Base-by-base conservation (phyloP, 2,797 vertebrate genomes). In the Rhinatrema bivittatum region DNA sequence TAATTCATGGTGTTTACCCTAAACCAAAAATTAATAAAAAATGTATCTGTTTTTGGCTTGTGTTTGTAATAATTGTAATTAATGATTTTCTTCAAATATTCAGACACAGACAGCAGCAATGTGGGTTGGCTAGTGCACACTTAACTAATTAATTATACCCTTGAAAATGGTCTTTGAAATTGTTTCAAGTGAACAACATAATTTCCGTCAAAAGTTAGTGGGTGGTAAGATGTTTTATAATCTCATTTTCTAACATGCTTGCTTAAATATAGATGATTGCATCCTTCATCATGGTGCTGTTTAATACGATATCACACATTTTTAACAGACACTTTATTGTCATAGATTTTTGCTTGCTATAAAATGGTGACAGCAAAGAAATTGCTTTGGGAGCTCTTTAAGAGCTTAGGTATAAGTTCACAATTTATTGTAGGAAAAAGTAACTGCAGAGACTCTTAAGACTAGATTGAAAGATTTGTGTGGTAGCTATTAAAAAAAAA, bases 61-160 rank as follows among this genome's bases (percentile, higher is more conserved):
- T 45, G 16, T 19, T 32, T 22, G 15, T 15, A 22, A 20, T 5
- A 4, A 29, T 45, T 56, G 27, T 33, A 31, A 39, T 46, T 43
- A 32, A 1, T 5, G 9, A 50, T 33, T 22, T 27, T 13, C 42
- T 47, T 17, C 4, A 15, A 3, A 20, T 2, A 3, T 61, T 3
- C 1, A 4, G 4, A n/a, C n/a, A n/a, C n/a, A 53, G 21, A 25
- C 27, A 42, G 24, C 7, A 33, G n/a, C 8, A 30, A 29, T 44
- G 38, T 19, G 34, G 49, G 27, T 18, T 2, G 6, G 5, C n/a
- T 36, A 29, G 25, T 15, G 1, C 4, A 20, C 20, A 5, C 2
- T 41, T 45, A 35, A 42, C 16, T 30, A 18, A 38, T 15, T 46
- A 42, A 50, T 56, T 32, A 22, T 14, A 16, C 27, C 33, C 11